These are phyloP conservation scores for Pachycephus smyrnensis DNA, from an alignment of 2,888 invertebrate genomes.

Conservation along the genomic window DNA sequence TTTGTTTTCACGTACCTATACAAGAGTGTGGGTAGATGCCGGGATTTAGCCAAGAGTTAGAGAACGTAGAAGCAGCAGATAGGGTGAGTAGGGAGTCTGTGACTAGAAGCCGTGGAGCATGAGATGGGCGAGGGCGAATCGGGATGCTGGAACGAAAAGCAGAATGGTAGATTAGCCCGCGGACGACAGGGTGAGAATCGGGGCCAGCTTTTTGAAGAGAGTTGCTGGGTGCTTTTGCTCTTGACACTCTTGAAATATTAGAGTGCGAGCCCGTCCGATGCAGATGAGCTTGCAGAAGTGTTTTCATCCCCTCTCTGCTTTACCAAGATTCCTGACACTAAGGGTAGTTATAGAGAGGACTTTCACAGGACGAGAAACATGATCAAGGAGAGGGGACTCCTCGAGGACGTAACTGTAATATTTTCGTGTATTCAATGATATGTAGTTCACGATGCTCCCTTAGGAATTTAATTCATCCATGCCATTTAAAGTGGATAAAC, in stretches of 20 bases:
- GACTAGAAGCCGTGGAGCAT: not conserved
- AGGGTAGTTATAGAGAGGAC: not conserved
- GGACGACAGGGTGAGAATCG: constrained; percentile 17
- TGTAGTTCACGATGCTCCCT: not conserved
- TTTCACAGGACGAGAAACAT: not conserved
- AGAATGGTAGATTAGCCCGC: constrained; percentile 33
- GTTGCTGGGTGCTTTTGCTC: constrained; percentile 43
- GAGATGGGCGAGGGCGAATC: constrained; percentile 1
- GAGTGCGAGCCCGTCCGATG: constrained; percentile 48
- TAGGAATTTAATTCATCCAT: not conserved
- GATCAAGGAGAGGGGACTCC: not conserved
- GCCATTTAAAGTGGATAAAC: not conserved
- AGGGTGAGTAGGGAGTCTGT: not conserved
- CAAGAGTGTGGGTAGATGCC: not conserved
- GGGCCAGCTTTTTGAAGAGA: constrained; percentile 42
- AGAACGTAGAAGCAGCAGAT: not conserved
- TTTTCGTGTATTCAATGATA: not conserved
- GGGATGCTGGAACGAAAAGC: constrained; percentile 24
- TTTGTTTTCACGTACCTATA: not conserved
- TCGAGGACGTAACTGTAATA: not conserved
- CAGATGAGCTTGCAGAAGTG: constrained; percentile 40
- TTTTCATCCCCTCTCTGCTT: not conserved
- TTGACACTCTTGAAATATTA: constrained; percentile 60
- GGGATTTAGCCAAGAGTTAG: not conserved
- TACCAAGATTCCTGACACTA: not conserved